These are phyloP conservation scores for Sceloporus undulatus DNA, from an alignment of 2,113 vertebrate species.

Conservation along the genomic window DNA sequence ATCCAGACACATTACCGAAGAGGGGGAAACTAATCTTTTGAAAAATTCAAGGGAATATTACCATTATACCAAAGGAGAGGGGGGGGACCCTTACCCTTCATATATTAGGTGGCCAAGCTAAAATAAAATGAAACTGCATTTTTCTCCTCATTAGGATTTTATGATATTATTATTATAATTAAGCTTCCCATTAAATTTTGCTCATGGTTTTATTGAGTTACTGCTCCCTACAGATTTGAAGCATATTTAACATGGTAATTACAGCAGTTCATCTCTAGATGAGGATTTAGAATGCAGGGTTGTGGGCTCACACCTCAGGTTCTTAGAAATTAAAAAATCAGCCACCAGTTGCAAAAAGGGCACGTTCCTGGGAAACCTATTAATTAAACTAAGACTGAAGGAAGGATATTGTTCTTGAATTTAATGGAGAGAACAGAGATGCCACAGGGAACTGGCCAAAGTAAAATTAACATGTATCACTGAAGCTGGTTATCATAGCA, in stretches of 20 bases:
- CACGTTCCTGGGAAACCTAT: slow-evolving; percentile 39
- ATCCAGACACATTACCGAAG: slow-evolving; percentile 11
- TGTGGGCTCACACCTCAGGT: slow-evolving; percentile 46
- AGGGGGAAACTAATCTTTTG: slow-evolving; percentile 40
- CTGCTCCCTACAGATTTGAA: slow-evolving; percentile 78
- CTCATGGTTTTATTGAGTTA: slow-evolving; percentile 75
- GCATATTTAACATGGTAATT: slow-evolving; percentile 77
- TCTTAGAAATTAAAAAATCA: slow-evolving; percentile 67
- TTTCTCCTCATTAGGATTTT: slow-evolving; percentile 77
- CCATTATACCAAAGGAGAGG: slow-evolving; percentile 40
- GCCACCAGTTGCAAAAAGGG: slow-evolving; percentile 37
- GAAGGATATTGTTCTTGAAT: slow-evolving; percentile 47
- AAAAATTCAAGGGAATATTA: slow-evolving; percentile 70
- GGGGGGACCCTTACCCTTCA: not conserved
- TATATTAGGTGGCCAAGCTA: slow-evolving; percentile 66
- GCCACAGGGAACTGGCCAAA: slow-evolving; percentile 38
- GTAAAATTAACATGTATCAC: slow-evolving; percentile 45
- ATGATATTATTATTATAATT: slow-evolving; percentile 83
- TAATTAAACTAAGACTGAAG: slow-evolving; percentile 55
- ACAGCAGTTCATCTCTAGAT: slow-evolving; percentile 70
- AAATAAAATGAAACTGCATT: slow-evolving; percentile 75
- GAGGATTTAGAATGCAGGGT: slow-evolving; percentile 53
- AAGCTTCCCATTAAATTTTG: slow-evolving; percentile 82
- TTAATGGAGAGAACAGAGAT: slow-evolving; percentile 41
- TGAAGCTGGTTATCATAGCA: slow-evolving; percentile 33